Evolutionary conservation across 2,113 vertebrate genomes (phyloP), one percentile per base, ranked within the genome.

Genomic region (Macquaria australasica): DNA sequence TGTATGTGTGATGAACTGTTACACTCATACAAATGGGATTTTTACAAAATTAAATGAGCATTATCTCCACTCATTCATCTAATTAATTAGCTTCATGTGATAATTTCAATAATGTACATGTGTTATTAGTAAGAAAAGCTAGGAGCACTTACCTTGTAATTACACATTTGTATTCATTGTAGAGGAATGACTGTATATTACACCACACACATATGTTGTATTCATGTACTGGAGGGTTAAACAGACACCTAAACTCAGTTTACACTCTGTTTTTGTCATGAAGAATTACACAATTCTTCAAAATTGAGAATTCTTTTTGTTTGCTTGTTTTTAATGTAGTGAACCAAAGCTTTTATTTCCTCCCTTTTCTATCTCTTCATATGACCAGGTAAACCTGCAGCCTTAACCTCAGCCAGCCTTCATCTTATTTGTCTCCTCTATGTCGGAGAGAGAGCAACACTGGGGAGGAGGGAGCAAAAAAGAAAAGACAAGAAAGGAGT

Each of bases 351-450:
- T 51, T 34, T 45, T 77, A 8, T 31, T 16, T 51, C 16, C 6
- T 28, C 0, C 3, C 21, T 43, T 34, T 62, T 45, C 28, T 50
- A 4, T n/a, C 12, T 34, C 12, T 51, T 62, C n/a, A 21, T 70
- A 39, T 6, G 34, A 64, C 16, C 31, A n/a, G 56, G 6, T 56
- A 48, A 58, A 87, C 60, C 25, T 74, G 34, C 15, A 69, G 74
- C 50, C 21, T 51, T 62, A 55, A 81, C 63, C 74, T 63, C 58
- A 7, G 23, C 18, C 3, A 50, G 16, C 67, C 39, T 69, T 23
- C 21, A 20, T 56, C 41, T 59, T 64, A 28, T 62, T 67, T 56
- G 53, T 73, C 41, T 70, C 6, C 11, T 62, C 8, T 43, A 23
- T 74, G 67, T 37, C 28, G 16, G 39, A 23, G 37, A 83, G 14